phyloP scores from a whole-genome alignment of 2,113 vertebrate genomes.

The Phycodurus eques region DNA sequence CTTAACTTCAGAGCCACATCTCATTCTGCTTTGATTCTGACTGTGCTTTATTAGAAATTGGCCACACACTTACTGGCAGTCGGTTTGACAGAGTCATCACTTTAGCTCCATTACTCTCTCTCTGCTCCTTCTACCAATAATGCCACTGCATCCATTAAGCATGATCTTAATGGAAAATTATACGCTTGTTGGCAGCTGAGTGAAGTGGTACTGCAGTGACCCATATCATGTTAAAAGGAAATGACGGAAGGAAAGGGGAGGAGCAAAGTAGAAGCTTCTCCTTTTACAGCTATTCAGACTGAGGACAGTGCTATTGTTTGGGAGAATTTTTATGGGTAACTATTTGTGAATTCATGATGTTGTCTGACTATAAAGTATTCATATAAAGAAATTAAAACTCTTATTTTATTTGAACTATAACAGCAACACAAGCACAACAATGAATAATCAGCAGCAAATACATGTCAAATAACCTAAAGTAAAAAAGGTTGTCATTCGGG shows the following conservation, averaged over 20 bases:
- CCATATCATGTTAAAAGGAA: slow-evolving; percentile 62
- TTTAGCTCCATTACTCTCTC: slow-evolving; percentile 61
- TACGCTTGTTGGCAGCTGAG: slow-evolving; percentile 67
- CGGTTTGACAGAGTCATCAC: slow-evolving; percentile 52
- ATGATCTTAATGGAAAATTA: slow-evolving; percentile 67
- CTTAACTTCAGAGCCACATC: neutral
- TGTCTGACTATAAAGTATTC: neutral
- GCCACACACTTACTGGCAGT: slow-evolving; percentile 18
- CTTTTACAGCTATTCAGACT: slow-evolving; percentile 11
- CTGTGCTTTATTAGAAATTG: slow-evolving; percentile 30
- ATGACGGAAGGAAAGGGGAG: slow-evolving; percentile 35
- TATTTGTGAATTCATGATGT: neutral
- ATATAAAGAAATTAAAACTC: neutral
- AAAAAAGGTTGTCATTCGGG: neutral
- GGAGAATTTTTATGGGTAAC: neutral
- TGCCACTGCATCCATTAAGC: slow-evolving; percentile 50
- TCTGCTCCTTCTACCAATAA: slow-evolving; percentile 56
- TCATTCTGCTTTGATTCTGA: slow-evolving; percentile 8
- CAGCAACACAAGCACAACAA: neutral
- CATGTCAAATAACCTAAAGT: neutral
- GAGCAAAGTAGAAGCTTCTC: slow-evolving; percentile 1
- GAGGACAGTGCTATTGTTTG: neutral
- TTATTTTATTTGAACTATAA: neutral
- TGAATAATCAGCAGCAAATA: neutral
- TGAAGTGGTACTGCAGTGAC: slow-evolving; percentile 56